These are phyloP conservation scores for Channa maculata DNA, from an alignment of 2,113 vertebrate genomes.

Conservation along the genomic window DNA sequence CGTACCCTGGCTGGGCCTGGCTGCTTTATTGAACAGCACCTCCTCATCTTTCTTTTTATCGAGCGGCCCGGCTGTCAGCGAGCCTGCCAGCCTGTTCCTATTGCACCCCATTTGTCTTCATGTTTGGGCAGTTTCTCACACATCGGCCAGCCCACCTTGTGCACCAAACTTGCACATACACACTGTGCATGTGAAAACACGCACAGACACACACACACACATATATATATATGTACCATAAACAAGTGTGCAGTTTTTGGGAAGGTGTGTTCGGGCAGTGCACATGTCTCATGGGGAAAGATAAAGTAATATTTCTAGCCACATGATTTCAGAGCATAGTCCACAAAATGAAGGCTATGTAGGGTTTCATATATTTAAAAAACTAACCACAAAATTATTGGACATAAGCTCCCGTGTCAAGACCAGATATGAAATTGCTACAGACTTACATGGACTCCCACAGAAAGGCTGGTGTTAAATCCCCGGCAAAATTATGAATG, in stretches of 20 bases:
- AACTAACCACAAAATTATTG: not conserved
- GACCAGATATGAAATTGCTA: not conserved
- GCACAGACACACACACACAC: slow-evolving; percentile 1
- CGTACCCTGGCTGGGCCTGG: slow-evolving; percentile 42
- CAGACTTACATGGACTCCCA: slow-evolving; percentile 13
- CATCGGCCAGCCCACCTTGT: slow-evolving; percentile 13
- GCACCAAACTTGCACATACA: not conserved
- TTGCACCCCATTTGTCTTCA: slow-evolving; percentile 72
- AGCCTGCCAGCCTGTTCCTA: slow-evolving; percentile 59
- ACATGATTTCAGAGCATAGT: not conserved
- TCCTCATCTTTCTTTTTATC: slow-evolving; percentile 69
- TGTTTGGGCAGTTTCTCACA: slow-evolving; percentile 51
- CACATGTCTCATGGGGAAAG: slow-evolving; percentile 8
- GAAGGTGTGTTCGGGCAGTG: not conserved
- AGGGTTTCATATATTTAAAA: not conserved
- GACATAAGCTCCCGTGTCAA: not conserved
- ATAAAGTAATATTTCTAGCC: slow-evolving; percentile 12
- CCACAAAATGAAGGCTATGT: not conserved
- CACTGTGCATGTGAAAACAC: slow-evolving; percentile 6
- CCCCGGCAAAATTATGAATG: slow-evolving; percentile 74
- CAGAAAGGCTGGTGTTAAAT: slow-evolving; percentile 49
- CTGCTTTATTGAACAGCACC: slow-evolving; percentile 65
- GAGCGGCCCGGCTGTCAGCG: slow-evolving; percentile 45
- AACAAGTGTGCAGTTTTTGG: slow-evolving; percentile 3
- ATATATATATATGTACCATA: slow-evolving; percentile 7